Evolutionary conservation across 2,113 vertebrate genomes (phyloP), one percentile per base, ranked within the genome.

Genomic region (Tragelaphus scriptus): DNA sequence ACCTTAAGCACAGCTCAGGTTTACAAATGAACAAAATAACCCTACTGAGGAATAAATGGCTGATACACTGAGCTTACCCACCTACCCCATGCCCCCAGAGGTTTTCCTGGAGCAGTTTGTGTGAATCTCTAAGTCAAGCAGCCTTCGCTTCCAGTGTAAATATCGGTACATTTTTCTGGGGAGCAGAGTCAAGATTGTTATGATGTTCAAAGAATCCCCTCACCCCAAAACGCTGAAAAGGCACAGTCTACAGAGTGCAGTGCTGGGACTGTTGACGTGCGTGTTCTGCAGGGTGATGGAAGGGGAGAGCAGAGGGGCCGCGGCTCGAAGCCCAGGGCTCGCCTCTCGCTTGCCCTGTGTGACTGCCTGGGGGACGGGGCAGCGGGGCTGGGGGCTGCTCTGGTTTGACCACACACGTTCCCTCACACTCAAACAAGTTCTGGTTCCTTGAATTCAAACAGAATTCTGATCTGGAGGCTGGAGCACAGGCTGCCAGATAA

Each of bases 181-280:
- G 40, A 53, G 5, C 11, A 3, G 10, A 90, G 15, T 97, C 79
- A 58, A 93, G 56, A 90, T 19, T 92, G 3, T 80, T 84, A 88
- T 15, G 44, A 96, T 17, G 71, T 94, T 90, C 49, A 88, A 51
- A 61, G 55, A 75, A 61, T 58, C 75, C 81, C n/a, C 75, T 84
- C 89, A 82, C 40, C 56, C 68, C 25, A 23, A 93, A 91, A 86
- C 2, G 7, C 79, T 79, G 85, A 71, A 80, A 87, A 61, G 32
- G 15, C 12, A n/a, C 30, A 36, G 14, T 86, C 55, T 79, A 26
- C 47, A 63, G 5, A 71, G 40, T 9, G 19, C 87, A 86, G 84
- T 40, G n/a, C 28, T 16, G n/a, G 21, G 7, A 61, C 9, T 63
- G 19, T 25, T 15, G 68, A 23, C 5, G 11, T 44, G 11, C 12